Evolutionary conservation across 2,113 vertebrate species (phyloP).

Genomic region (Prunella fulvescens): DNA sequence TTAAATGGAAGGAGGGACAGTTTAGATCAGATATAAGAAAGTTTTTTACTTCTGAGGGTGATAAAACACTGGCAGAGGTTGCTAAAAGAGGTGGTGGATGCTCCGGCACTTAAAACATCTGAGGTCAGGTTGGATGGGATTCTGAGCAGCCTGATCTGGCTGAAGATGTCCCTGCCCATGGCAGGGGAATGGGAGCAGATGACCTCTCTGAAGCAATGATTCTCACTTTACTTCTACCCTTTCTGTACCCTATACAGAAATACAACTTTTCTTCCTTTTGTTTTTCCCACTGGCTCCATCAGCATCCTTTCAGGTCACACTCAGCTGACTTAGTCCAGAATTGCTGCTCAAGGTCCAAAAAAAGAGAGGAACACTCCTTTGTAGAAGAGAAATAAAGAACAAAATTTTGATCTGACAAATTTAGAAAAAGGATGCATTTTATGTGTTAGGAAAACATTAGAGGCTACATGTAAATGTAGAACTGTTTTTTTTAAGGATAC

Average conservation of each 20-base stretch:
- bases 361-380: not conserved
- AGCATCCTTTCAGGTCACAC: not conserved
- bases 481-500: not conserved
- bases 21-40: not conserved
- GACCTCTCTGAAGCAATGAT: not conserved
- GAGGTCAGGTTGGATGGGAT: not conserved
- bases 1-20: not conserved
- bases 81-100: not conserved
- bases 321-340: not conserved
- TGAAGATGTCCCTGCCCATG: not conserved
- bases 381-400: not conserved
- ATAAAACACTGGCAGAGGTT: not conserved
- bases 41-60: not conserved
- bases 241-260: not conserved
- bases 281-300: not conserved
- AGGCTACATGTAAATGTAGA: accelerated
- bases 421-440: not conserved
- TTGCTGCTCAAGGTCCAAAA: not conserved
- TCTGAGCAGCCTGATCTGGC: not conserved
- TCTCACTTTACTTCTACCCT: not conserved
- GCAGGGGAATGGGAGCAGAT: not conserved
- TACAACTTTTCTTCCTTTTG: not conserved
- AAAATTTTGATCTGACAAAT: not conserved
- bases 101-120: not conserved
- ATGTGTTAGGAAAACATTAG: not conserved